Evolutionary conservation across 2,113 vertebrate genomes (phyloP), one percentile per base, ranked within the genome.

Genomic region (Dasypus novemcinctus): DNA sequence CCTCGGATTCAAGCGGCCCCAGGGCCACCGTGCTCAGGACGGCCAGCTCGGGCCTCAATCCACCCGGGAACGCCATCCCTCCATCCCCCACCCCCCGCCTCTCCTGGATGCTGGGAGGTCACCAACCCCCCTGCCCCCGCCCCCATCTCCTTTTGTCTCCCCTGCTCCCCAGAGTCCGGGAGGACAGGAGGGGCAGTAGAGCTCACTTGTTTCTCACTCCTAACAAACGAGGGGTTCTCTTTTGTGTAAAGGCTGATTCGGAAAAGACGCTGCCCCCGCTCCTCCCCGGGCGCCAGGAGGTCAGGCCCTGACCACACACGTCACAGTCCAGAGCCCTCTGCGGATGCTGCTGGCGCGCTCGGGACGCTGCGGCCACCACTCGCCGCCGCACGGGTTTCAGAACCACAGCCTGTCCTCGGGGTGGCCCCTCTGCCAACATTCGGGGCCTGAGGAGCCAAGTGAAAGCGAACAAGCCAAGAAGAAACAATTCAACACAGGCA

Each of bases 311-410:
- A 33, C 36, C 9, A 4, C 20, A n/a, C 0, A 0, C 7, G 27
- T 15, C 0, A 8, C 0, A 4, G 43, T 5, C 21, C 23, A 57
- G 78, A 68, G 18, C 2, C 1, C 10, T 12, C 5, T 1, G 20
- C 59, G 31, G 79, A 9, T 41, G 7, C 84, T 0, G 4, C 33
- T 2, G 36, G 68, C n/a, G n/a, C 17, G 1, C 33, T 59, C 4
- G 0, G 54, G 72, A 36, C 13, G 54, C 59, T 3, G 2, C 8
- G 3, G 38, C 0, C 0, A 66, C 38, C 2, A 20, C 49, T 7
- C 1, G 4, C 20, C 11, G 1, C 9, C 31, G 74, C 57, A 20
- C 29, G 0, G 52, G 23, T 10, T 46, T 86, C 71, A 71, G 36
- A 49, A 29, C 33, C 74, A 49, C 38, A 43, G 54, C 27, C 25